A percentile compares a stretch with the other conserved stretches of the same genome.
Evolutionary conservation across 2,113 vertebrate genomes (phyloP).

Genomic region (Hypanus sabinus): DNA sequence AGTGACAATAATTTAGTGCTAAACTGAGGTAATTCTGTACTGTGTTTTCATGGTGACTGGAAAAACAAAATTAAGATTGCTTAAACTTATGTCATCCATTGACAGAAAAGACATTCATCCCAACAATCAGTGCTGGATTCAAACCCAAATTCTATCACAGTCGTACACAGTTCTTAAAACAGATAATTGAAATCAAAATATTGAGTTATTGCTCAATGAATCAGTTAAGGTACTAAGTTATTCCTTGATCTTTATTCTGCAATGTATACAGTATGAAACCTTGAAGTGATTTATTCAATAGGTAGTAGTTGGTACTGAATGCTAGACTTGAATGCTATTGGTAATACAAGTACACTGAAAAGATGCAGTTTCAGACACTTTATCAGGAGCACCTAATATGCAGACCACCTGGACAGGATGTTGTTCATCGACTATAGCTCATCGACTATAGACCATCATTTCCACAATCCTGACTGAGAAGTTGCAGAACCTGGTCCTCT

Average conservation of each 20-base stretch:
- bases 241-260: background rate
- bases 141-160: background rate
- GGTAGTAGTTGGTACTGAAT: background rate
- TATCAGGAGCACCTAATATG: background rate
- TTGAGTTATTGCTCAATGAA: background rate
- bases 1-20: background rate
- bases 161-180: background rate
- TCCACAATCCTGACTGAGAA: no score
- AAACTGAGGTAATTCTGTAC: background rate
- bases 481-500: no score
- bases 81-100: background rate
- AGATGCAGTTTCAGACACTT: background rate
- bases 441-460: no score
- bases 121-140: background rate
- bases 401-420: background rate
- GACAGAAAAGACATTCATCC: background rate
- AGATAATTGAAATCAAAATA: no score
- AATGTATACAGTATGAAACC: background rate
- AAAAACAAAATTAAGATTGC: background rate
- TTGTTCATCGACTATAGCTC: no score
- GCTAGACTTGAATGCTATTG: background rate
- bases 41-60: background rate
- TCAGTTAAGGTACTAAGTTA: background rate
- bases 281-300: background rate
- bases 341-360: background rate